These are phyloP conservation scores for Callocephalon fimbriatum DNA, from an alignment of 2,113 vertebrate species.

Conservation along the genomic window DNA sequence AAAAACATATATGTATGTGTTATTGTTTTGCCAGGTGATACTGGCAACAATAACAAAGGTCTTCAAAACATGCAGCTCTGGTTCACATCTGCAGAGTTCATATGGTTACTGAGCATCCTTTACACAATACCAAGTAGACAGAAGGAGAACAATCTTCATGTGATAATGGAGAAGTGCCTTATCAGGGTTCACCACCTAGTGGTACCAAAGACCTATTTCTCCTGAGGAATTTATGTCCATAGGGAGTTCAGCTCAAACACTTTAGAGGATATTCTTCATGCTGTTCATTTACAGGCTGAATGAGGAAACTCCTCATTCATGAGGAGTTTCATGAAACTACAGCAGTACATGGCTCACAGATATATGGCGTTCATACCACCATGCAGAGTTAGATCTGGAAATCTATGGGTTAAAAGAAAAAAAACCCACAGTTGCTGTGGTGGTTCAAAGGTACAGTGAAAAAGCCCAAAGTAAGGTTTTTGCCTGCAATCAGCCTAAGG, in stretches of 20 bases:
- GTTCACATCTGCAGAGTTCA: background rate
- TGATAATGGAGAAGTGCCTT: background rate
- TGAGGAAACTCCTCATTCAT: background rate
- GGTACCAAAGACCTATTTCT: background rate
- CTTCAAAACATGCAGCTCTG: background rate
- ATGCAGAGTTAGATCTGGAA: background rate
- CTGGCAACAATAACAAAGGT: background rate
- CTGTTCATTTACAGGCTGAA: background rate
- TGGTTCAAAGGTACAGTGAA: background rate
- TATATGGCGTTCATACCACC: background rate
- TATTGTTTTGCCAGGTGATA: background rate
- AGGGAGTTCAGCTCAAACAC: background rate
- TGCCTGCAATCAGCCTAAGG: background rate
- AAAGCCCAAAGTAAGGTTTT: background rate
- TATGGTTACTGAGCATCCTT: background rate
- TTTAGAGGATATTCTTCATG: background rate
- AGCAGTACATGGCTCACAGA: background rate
- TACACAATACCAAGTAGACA: background rate
- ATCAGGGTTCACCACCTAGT: background rate
- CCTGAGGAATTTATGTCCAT: background rate
- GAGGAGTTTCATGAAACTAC: too few species aligned
- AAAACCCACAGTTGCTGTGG: background rate
- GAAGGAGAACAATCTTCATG: background rate
- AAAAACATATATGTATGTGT: background rate
- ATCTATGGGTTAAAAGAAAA: background rate